Percentiles rank a stretch among this genome's conserved stretches.
Conservation (phyloP, 2,888 invertebrate species). For the Ypsolopha scabrella region DNA sequence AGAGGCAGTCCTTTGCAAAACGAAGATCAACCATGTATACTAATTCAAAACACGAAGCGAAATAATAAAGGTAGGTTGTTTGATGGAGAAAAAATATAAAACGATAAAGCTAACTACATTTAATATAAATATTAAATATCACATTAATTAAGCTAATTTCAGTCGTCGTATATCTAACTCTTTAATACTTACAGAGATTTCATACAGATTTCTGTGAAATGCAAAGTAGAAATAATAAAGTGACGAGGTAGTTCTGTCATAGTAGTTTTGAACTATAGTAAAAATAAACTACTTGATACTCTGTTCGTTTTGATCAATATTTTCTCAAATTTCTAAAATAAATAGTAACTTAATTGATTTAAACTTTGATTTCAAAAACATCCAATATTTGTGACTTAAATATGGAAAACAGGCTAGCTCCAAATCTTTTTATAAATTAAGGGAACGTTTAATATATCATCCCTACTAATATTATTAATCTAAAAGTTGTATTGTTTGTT, state of each 20-base stretch:
- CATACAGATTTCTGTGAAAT: background rate
- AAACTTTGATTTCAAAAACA: background rate
- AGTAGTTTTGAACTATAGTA: background rate
- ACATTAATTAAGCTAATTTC: constrained; percentile 60
- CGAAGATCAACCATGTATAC: no score
- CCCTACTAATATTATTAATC: no score
- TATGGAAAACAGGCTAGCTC: background rate
- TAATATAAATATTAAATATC: constrained; percentile 67
- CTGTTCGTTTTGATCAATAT: background rate
- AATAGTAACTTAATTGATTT: background rate
- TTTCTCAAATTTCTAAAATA: background rate
- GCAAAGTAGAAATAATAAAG: background rate
- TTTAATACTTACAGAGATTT: constrained; percentile 1
- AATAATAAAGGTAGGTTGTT: no score
- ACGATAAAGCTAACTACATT: constrained; percentile 44
- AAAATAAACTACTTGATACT: background rate
- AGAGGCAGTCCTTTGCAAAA: no score
- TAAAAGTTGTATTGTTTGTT: no score
- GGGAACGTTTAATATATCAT: no score
- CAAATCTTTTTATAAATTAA: background rate
- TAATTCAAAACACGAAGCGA: no score
- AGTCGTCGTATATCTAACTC: constrained; percentile 54
- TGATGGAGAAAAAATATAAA: constrained; percentile 9
- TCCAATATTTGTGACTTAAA: background rate
- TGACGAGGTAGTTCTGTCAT: background rate